A percentile compares a stretch with the other conserved stretches of the same genome.
phyloP scores from a whole-genome alignment of 2,888 invertebrate species.

The Heliconius aoede region DNA sequence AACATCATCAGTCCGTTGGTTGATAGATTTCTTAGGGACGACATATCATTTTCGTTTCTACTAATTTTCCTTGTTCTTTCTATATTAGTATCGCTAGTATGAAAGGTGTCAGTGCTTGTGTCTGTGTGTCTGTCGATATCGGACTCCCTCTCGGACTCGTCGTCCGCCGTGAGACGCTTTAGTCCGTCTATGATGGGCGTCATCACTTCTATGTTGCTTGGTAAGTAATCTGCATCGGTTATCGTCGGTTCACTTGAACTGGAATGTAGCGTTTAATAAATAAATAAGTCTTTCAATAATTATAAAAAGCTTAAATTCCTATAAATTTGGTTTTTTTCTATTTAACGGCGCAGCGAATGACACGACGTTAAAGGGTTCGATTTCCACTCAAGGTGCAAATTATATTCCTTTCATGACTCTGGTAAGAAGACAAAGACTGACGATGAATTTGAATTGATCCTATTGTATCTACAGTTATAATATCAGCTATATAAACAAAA shows the following conservation, averaged over 20 bases:
- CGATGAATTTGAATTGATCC: too few relatives aligned
- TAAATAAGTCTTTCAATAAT: too few relatives aligned
- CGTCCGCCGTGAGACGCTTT: constrained; percentile 64
- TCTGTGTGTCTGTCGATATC: constrained; percentile 54
- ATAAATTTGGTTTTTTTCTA: too few relatives aligned
- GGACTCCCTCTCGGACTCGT: constrained; percentile 55
- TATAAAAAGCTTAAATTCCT: too few relatives aligned
- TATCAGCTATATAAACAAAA: too few relatives aligned
- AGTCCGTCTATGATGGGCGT: constrained; percentile 78
- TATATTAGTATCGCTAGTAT: constrained; percentile 60
- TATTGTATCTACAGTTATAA: too few relatives aligned
- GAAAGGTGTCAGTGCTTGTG: constrained; percentile 70
- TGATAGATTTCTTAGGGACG: constrained; percentile 74
- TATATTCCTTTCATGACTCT: too few relatives aligned
- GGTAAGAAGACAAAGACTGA: too few relatives aligned
- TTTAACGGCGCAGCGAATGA: too few relatives aligned
- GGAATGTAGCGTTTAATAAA: constrained; percentile 43
- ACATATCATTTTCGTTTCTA: constrained; percentile 68
- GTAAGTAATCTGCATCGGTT: constrained; percentile 75
- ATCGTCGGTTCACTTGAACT: constrained; percentile 74
- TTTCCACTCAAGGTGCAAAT: too few relatives aligned
- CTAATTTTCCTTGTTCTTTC: constrained; percentile 67
- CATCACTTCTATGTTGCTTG: constrained; percentile 80
- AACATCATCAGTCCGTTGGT: constrained; percentile 80
- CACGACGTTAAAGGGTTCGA: too few relatives aligned